These are phyloP conservation scores for Oreochromis spilurus DNA, from an alignment of 2,113 vertebrate genomes.

Conservation along the genomic window DNA sequence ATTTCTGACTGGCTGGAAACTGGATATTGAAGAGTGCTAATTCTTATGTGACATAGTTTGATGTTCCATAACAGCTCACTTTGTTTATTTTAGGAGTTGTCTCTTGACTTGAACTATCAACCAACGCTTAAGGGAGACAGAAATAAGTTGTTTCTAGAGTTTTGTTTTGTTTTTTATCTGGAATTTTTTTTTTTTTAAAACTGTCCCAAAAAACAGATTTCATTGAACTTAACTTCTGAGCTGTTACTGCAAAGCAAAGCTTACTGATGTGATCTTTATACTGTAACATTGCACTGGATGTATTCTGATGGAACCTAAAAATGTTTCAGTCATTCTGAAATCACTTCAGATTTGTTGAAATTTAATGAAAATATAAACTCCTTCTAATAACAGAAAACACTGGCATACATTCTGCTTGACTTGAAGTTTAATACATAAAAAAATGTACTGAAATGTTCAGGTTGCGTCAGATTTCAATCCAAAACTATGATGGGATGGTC, in stretches of 20 bases:
- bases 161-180: neutral
- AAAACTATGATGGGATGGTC: neutral
- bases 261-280: neutral
- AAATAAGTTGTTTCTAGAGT: neutral
- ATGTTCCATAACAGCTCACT: neutral
- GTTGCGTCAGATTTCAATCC: neutral
- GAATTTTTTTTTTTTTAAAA: neutral
- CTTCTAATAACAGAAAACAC: neutral
- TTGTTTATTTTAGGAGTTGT: neutral
- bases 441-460: neutral
- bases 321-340: neutral
- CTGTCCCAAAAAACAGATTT: neutral
- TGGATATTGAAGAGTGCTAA: neutral
- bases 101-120: slow-evolving; percentile 50
- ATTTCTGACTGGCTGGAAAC: neutral
- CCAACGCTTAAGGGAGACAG: neutral
- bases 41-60: slow-evolving; percentile 1
- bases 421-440: neutral
- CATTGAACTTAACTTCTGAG: neutral
- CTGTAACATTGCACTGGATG: neutral
- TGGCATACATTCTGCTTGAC: neutral
- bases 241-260: neutral
- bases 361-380: neutral
- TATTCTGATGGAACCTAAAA: neutral
- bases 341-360: neutral